Base-by-base conservation (phyloP, 37 sponge, comb jelly and placozoan species). In the Spongilla lacustris region DNA sequence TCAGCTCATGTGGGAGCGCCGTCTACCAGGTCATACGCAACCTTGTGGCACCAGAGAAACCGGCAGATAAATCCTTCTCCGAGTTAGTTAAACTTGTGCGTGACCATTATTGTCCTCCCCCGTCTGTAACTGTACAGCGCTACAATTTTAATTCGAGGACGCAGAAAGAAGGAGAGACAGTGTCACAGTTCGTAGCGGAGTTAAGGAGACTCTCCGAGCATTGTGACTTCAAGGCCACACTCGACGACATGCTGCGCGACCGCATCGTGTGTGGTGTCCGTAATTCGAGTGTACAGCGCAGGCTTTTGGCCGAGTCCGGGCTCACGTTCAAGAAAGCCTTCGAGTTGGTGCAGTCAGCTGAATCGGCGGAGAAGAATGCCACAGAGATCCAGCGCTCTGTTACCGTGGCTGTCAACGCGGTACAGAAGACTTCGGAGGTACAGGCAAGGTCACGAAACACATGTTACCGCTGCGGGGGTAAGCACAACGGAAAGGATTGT, bases 211-310 rank as follows among this genome's bases (percentile, higher is more conserved):
- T 89, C 9, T 67, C 84, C 38, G 58, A 77, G 22, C 75, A 89
- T 50, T 89, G 83, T 77, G 75, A 78, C 23, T 89, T 34, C 33
- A 80, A 68, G 17, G 80, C 27, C 38, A 78, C 30, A 11, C 80
- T 89, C 0, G 31, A 67, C 31, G 89, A 83, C 24, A 89, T 89
- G 89, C 84, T 89, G 23, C 66, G 89, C n/a, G 89, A 89, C 36
- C 66, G 89, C 29, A n/a, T 89, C 36, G 89, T 83, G 68, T 83
- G 84, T 33, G 84, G 84, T 10, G 66, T 83, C 17, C 37, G 49
- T 27, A 36, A 83, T 50, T 29, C 49, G 36, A 17, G 89, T 4
- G 50, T 83, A 10, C 84, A 83, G 37, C 80, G 69, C 10, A 29
- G 80, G 29, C 77, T 89, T 78, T 84, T 89, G n/a, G 35, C 74